phyloP scores from a whole-genome alignment of 2,888 invertebrate species.

The Mycalesis mineus region DNA sequence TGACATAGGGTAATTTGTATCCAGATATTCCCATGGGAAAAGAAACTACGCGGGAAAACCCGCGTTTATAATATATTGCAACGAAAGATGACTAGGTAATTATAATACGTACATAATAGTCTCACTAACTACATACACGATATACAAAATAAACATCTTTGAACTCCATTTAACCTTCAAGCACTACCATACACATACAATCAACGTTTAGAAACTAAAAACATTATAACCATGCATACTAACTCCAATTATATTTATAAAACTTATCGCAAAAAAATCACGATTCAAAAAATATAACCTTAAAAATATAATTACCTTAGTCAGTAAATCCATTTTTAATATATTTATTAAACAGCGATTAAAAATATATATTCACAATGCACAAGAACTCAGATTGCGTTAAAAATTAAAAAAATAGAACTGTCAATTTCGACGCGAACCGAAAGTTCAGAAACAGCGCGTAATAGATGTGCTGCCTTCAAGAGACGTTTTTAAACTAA shows the following conservation, averaged over 20 bases:
- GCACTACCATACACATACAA: too few relatives aligned
- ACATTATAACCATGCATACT: neutral
- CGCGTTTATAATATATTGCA: neutral
- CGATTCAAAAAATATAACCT: too few relatives aligned
- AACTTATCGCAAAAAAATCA: too few relatives aligned
- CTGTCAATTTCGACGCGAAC: conserved; percentile 29
- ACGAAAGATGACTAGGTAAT: neutral
- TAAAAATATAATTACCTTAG: conserved; percentile 25
- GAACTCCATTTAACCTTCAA: conserved; percentile 8
- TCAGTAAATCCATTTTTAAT: conserved; percentile 36
- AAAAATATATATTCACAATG: conserved; percentile 23
- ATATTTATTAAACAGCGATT: conserved; percentile 4
- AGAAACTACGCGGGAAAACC: too few relatives aligned
- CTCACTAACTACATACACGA: neutral
- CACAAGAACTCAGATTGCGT: conserved; percentile 1
- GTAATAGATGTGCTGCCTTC: conserved; percentile 10
- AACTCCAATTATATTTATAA: too few relatives aligned
- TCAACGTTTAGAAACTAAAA: too few relatives aligned
- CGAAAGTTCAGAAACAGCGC: conserved; percentile 5
- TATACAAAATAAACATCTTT: neutral
- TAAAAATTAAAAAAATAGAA: neutral
- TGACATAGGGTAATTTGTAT: too few relatives aligned
- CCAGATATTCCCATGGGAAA: too few relatives aligned
- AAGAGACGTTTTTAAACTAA: conserved; percentile 21
- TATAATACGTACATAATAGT: neutral